phyloP scores from a whole-genome alignment of 2,797 vertebrate species.

The Meriones psammophilus region DNA sequence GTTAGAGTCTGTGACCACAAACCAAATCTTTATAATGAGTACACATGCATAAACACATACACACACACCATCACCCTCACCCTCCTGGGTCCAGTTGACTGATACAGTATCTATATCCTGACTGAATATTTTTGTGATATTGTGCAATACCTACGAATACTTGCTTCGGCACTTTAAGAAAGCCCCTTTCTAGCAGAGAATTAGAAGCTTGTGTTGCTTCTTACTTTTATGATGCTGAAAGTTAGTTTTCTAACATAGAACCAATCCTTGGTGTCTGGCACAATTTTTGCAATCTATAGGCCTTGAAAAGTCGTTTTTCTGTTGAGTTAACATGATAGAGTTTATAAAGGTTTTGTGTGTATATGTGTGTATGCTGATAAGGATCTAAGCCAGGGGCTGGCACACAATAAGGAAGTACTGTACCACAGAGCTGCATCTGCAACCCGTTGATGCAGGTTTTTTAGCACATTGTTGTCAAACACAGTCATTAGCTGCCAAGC shows the following conservation, averaged over 20 bases:
- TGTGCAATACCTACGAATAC: not conserved
- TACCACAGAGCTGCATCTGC: not conserved
- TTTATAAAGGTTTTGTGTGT: not conserved
- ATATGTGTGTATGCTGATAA: not conserved
- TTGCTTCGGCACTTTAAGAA: slow-evolving; percentile 17
- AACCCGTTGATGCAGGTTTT: slow-evolving; percentile 26
- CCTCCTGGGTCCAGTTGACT: not conserved
- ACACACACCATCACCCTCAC: not conserved
- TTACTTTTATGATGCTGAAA: slow-evolving; percentile 46
- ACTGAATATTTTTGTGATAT: not conserved
- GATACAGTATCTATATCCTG: not conserved
- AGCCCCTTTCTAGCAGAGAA: not conserved
- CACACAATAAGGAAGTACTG: not conserved
- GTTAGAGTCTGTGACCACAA: not conserved
- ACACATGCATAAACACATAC: not conserved
- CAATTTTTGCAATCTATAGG: not conserved
- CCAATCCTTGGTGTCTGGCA: not conserved
- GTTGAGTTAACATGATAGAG: slow-evolving; percentile 13
- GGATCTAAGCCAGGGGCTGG: not conserved
- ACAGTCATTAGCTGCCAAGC: not conserved
- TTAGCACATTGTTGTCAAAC: slow-evolving; percentile 17
- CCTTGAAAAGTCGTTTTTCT: slow-evolving; percentile 11
- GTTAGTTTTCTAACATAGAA: slow-evolving; percentile 18
- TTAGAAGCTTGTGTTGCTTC: not conserved
- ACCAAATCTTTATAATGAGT: not conserved